A percentile compares a stretch with the other conserved stretches of the same genome.
phyloP scores from a whole-genome alignment of 2,797 vertebrate genomes.

The Girardinus metallicus region DNA sequence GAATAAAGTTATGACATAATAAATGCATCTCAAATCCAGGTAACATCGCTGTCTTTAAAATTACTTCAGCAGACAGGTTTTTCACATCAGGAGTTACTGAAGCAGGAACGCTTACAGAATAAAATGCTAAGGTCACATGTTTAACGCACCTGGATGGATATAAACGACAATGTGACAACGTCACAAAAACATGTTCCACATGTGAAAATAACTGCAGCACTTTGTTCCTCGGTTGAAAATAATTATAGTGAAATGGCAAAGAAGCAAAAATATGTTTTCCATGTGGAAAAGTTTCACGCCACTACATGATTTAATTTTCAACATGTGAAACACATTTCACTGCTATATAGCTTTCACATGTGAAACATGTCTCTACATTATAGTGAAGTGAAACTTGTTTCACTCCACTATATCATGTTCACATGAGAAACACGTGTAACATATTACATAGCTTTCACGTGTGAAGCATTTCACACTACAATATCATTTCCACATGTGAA shows the following conservation, averaged over 20 bases:
- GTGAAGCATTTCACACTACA: too few species aligned
- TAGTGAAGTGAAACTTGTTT: too few species aligned
- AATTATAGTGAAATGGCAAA: not conserved
- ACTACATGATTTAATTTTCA: not conserved
- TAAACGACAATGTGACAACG: too few species aligned
- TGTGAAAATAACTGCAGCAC: not conserved
- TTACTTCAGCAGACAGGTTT: constrained; percentile 1
- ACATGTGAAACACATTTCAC: not conserved
- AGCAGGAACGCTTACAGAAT: not conserved
- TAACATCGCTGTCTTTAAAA: constrained; percentile 19
- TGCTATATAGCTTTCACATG: not conserved
- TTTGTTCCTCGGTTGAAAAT: not conserved
- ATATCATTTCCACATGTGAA: too few species aligned
- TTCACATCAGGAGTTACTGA: not conserved
- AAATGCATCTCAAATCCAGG: constrained; percentile 27
- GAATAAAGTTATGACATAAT: constrained; percentile 43
- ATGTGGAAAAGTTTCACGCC: not conserved
- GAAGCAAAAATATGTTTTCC: not conserved
- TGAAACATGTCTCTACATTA: not conserved
- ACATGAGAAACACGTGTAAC: not conserved
- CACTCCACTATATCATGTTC: not conserved
- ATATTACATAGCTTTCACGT: not conserved
- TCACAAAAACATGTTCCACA: not conserved
- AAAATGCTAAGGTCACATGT: not conserved
- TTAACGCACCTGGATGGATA: not conserved